Conservation (phyloP, 2,113 vertebrate species). For the Peucedramus taeniatus region DNA sequence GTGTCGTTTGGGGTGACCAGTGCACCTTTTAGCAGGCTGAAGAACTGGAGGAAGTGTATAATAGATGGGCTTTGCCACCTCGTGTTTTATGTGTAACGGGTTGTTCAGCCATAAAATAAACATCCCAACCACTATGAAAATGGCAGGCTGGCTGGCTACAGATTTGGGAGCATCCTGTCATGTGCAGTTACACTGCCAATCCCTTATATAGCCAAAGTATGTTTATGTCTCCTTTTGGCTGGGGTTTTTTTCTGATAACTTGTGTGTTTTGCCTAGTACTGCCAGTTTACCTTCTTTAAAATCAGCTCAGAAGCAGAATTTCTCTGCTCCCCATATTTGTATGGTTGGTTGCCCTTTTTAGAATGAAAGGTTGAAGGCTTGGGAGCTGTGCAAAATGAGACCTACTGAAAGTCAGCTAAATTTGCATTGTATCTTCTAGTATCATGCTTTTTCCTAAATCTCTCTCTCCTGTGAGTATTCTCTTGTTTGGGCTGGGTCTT, state of each 20-base stretch:
- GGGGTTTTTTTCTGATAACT: accelerated
- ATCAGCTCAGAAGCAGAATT: neutral
- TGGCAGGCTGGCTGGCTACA: too few relatives aligned
- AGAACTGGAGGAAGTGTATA: accelerated
- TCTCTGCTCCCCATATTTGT: neutral
- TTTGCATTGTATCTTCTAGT: neutral
- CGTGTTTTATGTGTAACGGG: accelerated
- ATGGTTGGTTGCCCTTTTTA: neutral
- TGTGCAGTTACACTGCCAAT: accelerated
- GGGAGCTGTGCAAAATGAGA: neutral
- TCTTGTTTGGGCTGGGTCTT: neutral
- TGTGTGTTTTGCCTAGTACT: neutral
- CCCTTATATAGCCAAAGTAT: accelerated
- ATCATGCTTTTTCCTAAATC: neutral
- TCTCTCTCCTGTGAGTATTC: neutral
- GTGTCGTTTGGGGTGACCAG: neutral
- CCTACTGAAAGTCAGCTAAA: neutral
- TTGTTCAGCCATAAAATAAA: neutral
- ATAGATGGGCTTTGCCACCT: neutral
- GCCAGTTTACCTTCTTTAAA: neutral
- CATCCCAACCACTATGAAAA: accelerated
- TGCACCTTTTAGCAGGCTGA: neutral
- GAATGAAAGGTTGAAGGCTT: neutral
- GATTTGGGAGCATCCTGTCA: neutral
- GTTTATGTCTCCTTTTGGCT: neutral